Percentiles rank a stretch among this genome's conserved stretches.
These are phyloP conservation scores for Phylloscopus trochiloides DNA, from an alignment of 2,113 vertebrate species.

Conservation along the genomic window DNA sequence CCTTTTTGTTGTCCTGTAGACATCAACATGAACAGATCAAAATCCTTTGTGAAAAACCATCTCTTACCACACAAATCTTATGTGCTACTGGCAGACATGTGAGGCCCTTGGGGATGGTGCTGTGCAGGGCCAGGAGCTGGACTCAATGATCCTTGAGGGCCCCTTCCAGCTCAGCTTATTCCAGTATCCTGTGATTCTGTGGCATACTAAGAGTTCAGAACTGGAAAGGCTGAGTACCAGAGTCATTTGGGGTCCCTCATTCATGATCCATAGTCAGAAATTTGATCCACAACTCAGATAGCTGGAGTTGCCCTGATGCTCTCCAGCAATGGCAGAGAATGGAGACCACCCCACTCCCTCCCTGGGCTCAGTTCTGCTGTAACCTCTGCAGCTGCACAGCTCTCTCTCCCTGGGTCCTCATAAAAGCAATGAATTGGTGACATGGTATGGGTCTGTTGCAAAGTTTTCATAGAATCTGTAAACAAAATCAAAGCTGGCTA, in stretches of 20 bases:
- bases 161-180: not conserved
- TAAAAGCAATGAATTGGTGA: not conserved
- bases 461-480: not conserved
- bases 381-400: not conserved
- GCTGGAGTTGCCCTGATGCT: not conserved
- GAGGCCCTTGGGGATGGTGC: not conserved
- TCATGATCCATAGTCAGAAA: not conserved
- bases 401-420: rapidly evolving
- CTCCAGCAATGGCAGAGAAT: not conserved
- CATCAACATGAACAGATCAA: not conserved
- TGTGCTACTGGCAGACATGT: not conserved
- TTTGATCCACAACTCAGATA: rapidly evolving
- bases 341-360: not conserved
- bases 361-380: not conserved
- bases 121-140: not conserved
- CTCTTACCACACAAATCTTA: not conserved
- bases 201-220: not conserved
- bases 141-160: rapidly evolving
- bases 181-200: not conserved
- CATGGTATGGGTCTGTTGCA: not conserved
- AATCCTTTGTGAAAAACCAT: not conserved
- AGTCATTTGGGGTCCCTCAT: not conserved
- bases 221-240: not conserved
- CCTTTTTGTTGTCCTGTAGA: not conserved
- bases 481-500: not conserved